phyloP scores from a whole-genome alignment of 2,888 invertebrate genomes.

The Andrena trimmerana region DNA sequence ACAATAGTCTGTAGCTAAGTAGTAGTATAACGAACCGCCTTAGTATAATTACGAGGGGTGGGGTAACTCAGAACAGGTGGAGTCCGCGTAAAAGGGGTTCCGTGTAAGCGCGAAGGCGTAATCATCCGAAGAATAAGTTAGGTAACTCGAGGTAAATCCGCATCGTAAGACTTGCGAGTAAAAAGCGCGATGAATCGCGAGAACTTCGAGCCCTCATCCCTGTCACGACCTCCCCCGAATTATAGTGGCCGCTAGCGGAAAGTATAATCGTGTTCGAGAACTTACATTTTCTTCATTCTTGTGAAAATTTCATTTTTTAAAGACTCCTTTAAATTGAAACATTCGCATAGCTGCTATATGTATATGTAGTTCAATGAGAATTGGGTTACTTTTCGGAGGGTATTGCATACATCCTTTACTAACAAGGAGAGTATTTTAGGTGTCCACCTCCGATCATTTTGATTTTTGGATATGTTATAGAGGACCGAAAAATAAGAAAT shows the following conservation, averaged over 20 bases:
- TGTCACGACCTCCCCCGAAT: not conserved
- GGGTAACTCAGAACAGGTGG: slow-evolving; percentile 14
- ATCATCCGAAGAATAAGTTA: slow-evolving; percentile 52
- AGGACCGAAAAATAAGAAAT: no score
- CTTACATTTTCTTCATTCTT: not conserved
- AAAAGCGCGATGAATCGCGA: slow-evolving; percentile 46
- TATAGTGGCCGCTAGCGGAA: not conserved
- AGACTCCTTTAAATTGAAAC: not conserved
- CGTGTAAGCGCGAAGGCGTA: slow-evolving; percentile 43
- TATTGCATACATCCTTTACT: no score
- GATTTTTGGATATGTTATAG: no score
- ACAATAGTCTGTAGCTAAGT: slow-evolving; percentile 17
- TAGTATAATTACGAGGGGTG: slow-evolving; percentile 35
- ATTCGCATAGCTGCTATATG: no score
- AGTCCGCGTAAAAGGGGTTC: slow-evolving; percentile 42
- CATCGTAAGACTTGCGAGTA: slow-evolving; percentile 41
- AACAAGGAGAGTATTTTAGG: no score
- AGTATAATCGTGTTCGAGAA: not conserved
- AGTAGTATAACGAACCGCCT: slow-evolving; percentile 32
- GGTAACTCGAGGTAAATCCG: slow-evolving; percentile 44
- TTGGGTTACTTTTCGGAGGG: no score
- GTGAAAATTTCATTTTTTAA: not conserved
- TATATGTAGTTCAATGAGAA: no score
- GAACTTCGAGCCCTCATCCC: slow-evolving; percentile 17
- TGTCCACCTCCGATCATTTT: no score